phyloP scores from a whole-genome alignment of 2,888 invertebrate species.

The Diarsia rubi region DNA sequence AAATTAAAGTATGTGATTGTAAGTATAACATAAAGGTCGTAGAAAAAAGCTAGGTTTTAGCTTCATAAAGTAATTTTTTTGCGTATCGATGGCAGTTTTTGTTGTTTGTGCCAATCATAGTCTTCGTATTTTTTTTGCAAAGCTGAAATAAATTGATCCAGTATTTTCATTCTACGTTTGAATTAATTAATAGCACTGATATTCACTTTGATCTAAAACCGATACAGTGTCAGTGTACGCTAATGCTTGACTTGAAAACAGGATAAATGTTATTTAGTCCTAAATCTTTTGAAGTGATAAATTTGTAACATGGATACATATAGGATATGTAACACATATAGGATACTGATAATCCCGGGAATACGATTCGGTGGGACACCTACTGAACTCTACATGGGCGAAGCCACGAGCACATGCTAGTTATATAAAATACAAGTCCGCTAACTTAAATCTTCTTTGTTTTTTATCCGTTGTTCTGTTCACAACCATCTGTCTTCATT shows the following conservation, averaged over 20 bases:
- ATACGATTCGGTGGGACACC: too few species aligned
- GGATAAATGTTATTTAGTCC: background rate
- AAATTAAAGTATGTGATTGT: constrained; percentile 12
- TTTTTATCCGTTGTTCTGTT: background rate
- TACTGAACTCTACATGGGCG: too few species aligned
- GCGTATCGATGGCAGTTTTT: background rate
- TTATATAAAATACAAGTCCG: background rate
- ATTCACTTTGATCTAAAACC: background rate
- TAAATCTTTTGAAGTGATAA: background rate
- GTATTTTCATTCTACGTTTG: background rate
- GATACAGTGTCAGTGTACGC: too few species aligned
- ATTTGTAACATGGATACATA: too few species aligned
- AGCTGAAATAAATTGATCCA: background rate
- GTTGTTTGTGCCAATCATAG: too few species aligned
- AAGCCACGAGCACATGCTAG: background rate
- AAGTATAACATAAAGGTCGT: background rate
- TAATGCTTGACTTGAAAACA: background rate
- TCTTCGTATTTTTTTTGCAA: background rate
- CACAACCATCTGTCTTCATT: background rate
- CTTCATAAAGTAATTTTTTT: background rate
- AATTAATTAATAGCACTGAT: background rate
- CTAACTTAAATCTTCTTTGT: background rate
- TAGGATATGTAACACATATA: too few species aligned
- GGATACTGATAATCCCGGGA: too few species aligned
- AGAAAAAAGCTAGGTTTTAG: background rate